Evolutionary conservation across 2,888 invertebrate species (phyloP).

Genomic region (Drosophila fungiperda): DNA sequence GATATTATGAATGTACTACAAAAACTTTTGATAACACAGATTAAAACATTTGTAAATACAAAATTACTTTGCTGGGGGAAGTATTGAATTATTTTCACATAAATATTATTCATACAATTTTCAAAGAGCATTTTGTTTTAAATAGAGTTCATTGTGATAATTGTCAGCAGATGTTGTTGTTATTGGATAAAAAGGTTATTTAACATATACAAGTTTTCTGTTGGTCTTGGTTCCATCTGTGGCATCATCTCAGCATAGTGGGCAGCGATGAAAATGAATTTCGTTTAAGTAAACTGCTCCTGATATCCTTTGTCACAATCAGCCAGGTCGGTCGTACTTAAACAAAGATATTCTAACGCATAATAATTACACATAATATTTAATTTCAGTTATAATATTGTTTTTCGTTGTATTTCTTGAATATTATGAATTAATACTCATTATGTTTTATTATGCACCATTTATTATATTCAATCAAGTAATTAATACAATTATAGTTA

Average conservation of each 20-base stretch:
- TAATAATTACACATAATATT: background rate
- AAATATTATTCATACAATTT: background rate
- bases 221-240: conserved; percentile 12
- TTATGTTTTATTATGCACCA: conserved; percentile 49
- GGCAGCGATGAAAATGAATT: background rate
- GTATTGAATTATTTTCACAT: background rate
- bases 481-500: conserved; percentile 51
- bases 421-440: conserved; percentile 4
- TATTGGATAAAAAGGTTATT: background rate
- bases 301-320: background rate
- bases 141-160: background rate
- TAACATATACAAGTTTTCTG: background rate
- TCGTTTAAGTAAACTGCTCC: background rate
- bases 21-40: conserved; percentile 59
- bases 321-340: background rate
- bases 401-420: background rate
- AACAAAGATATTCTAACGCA: background rate
- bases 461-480: conserved; percentile 60
- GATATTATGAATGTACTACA: conserved; percentile 55
- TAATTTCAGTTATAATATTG: background rate
- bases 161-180: background rate
- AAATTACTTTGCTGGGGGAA: background rate
- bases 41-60: conserved; percentile 59
- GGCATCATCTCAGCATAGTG: background rate
- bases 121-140: background rate